Conservation (phyloP, 2,888 invertebrate genomes). For the Hydraecia micacea region DNA sequence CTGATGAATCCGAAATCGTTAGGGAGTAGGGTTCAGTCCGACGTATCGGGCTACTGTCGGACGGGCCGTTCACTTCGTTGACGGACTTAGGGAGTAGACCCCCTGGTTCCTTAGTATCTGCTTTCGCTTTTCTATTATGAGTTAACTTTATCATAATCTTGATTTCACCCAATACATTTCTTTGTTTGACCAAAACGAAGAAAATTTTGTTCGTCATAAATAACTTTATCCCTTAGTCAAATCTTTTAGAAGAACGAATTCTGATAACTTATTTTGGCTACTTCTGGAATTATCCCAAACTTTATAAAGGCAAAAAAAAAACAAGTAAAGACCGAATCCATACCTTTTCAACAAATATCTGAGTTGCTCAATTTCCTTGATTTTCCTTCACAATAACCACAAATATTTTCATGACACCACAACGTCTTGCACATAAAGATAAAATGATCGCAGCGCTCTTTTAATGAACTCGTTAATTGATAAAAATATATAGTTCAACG, state of each 20-base stretch:
- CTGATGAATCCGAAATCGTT: no score
- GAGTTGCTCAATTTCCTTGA: background rate
- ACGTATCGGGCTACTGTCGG: no score
- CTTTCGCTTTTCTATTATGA: background rate
- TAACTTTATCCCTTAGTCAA: background rate
- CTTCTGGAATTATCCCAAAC: background rate
- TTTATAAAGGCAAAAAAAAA: background rate
- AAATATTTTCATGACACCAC: background rate
- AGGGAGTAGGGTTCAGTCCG: no score
- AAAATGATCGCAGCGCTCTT: background rate
- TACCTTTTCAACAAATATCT: constrained; percentile 4
- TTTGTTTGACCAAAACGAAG: background rate
- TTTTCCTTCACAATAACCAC: background rate
- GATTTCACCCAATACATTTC: background rate
- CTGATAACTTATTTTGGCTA: no score
- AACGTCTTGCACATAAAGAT: rapidly evolving
- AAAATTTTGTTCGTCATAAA: background rate
- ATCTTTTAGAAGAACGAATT: background rate
- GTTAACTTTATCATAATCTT: background rate
- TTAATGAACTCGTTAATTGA: background rate
- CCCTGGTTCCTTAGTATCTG: background rate
- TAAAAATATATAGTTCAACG: background rate
- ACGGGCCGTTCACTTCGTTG: no score
- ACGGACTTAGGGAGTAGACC: no score
- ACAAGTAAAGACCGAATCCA: background rate